These are phyloP conservation scores for Fistularia commersonii DNA, from an alignment of 2,797 vertebrate genomes.

Conservation along the genomic window DNA sequence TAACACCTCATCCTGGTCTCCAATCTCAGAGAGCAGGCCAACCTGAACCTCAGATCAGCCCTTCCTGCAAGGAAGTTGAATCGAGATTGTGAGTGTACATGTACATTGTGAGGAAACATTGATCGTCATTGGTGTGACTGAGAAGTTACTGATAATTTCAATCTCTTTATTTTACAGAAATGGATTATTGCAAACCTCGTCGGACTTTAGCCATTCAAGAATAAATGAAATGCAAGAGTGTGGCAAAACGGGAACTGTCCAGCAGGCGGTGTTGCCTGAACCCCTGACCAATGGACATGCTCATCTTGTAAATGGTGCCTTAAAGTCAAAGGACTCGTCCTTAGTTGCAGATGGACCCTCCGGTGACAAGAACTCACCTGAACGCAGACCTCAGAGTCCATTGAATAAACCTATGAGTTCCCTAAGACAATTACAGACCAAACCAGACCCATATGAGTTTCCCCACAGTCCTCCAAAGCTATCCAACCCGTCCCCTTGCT, in stretches of 20 bases:
- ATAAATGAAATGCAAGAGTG: constrained; percentile 59
- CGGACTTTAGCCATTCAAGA: constrained; percentile 66
- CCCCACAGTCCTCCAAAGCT: constrained; percentile 71
- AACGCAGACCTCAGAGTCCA: constrained; percentile 70
- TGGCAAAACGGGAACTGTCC: constrained; percentile 55
- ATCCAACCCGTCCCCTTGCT: constrained; percentile 17
- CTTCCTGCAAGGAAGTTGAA: constrained; percentile 65
- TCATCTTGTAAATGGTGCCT: constrained; percentile 89
- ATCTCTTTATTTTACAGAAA: constrained; percentile 59
- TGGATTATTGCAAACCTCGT: constrained; percentile 58
- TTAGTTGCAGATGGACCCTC: constrained; percentile 57
- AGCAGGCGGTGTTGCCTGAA: constrained; percentile 69
- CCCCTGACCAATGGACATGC: constrained; percentile 84
- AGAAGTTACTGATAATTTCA: constrained; percentile 1
- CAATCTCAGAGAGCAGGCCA: constrained; percentile 32
- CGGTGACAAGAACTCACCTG: constrained; percentile 44
- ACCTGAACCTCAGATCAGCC: constrained; percentile 39
- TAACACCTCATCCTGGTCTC: constrained; percentile 24
- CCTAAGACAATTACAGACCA: constrained; percentile 53
- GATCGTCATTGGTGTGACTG: background rate
- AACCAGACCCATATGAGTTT: constrained; percentile 81
- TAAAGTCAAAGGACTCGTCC: constrained; percentile 84
- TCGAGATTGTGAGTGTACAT: constrained; percentile 83
- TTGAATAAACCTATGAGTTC: constrained; percentile 39
- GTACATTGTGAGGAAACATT: background rate